A percentile compares a stretch with the other conserved stretches of the same genome.
These are phyloP conservation scores for Antechinus flavipes DNA, from an alignment of 2,113 vertebrate genomes.

Conservation along the genomic window DNA sequence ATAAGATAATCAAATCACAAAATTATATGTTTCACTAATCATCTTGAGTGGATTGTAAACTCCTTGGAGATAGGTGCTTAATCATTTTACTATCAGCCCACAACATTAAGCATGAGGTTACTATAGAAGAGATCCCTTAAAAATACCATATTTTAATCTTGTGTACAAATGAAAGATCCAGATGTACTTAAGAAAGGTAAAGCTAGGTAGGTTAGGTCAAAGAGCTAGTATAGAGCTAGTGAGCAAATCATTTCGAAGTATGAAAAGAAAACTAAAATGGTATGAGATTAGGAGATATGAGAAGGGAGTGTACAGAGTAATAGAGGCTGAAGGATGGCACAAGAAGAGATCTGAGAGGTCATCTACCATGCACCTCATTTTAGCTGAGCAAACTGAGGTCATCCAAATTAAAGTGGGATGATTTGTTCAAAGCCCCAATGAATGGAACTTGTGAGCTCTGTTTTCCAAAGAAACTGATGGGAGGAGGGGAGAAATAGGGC, in stretches of 20 bases:
- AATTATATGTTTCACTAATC: slow-evolving; percentile 53
- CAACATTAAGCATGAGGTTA: background rate
- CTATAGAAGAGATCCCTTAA: background rate
- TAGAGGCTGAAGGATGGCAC: no score
- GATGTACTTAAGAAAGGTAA: background rate
- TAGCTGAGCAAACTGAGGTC: background rate
- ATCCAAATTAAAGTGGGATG: background rate
- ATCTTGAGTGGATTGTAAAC: slow-evolving; percentile 56
- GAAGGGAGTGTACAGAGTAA: background rate
- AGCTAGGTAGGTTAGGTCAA: background rate
- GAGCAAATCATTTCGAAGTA: background rate
- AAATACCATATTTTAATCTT: slow-evolving; percentile 22
- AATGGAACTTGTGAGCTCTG: background rate
- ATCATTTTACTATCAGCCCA: slow-evolving; percentile 4
- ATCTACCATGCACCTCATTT: background rate
- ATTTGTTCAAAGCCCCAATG: background rate
- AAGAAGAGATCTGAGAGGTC: background rate
- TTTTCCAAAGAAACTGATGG: background rate
- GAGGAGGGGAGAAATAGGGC: background rate
- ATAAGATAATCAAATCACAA: background rate
- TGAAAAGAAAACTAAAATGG: background rate
- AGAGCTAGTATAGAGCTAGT: background rate
- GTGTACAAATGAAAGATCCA: background rate
- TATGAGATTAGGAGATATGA: background rate
- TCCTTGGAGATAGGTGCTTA: background rate